Base-by-base conservation (phyloP, 2,797 vertebrate species). In the Philypnodon macrostomus region DNA sequence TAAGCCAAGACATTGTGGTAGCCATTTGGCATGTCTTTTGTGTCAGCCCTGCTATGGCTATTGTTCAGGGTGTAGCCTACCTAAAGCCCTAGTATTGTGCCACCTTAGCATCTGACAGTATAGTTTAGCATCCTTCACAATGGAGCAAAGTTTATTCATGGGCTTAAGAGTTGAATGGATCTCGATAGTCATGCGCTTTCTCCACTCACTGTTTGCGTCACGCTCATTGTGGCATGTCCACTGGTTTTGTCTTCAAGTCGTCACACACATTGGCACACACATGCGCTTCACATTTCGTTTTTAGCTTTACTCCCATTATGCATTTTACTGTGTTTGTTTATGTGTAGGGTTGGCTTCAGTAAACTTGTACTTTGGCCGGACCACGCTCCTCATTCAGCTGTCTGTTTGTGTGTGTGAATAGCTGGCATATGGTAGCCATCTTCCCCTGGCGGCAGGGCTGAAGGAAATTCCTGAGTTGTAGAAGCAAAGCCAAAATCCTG, bases 341-440 rank as follows among this genome's bases (percentile, higher is more conserved):
- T 73, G 67, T 26, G 39, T 42, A 38, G 63, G 59, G 50, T 71
- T 78, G 67, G 68, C 62, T 65, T 56, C 24, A 58, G 67, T 52
- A 78, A 72, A 68, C 47, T 63, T 67, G 51, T 65, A 44, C 58
- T 58, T 58, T 60, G 9, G 51, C 49, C 35, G 47, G 32, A 50
- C 55, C 67, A 71, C 5, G 56, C 67, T 63, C 67, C 41, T 58
- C 53, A 48, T 70, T 77, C 45, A 70, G 37, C 39, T 52, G 38
- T 53, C 38, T 40, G 31, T 57, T 42, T 47, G 50, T 55, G 58
- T 68, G 69, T 69, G 55, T 80, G 77, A 81, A 85, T 81, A 84
- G 77, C 85, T 88, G 81, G 84, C 88, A 90, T 87, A 83, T 90
- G 88, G 85, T 80, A 87, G 80, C 84, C 84, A 90, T 90, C 85